Percentiles rank a stretch among this genome's conserved stretches.
phyloP scores from a whole-genome alignment of 2,888 invertebrate species.

The Xylota segnis region DNA sequence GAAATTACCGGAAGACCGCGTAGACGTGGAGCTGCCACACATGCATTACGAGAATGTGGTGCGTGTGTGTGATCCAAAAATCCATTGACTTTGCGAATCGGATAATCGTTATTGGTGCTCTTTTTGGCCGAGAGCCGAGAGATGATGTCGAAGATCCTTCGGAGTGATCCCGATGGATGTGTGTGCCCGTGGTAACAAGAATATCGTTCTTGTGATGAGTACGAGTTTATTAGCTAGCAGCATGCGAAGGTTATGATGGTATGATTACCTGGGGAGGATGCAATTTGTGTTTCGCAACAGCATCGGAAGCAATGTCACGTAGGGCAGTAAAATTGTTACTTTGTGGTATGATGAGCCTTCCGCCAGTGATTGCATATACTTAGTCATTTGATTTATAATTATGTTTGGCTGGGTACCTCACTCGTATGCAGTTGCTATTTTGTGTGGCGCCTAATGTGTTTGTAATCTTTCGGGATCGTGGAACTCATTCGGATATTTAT shows the following conservation, averaged over 20 bases:
- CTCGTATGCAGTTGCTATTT: conserved; percentile 24
- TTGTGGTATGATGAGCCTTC: conserved; percentile 43
- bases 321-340: conserved; percentile 61
- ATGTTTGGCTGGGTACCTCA: neutral
- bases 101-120: conserved; percentile 59
- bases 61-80: conserved; percentile 50
- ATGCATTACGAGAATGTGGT: no score
- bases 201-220: conserved; percentile 69
- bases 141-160: conserved; percentile 27
- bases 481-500: no score
- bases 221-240: conserved; percentile 66
- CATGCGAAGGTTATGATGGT: conserved; percentile 70
- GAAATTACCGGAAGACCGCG: conserved; percentile 74
- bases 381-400: conserved; percentile 53
- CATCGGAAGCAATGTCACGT: conserved; percentile 74
- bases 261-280: conserved; percentile 63
- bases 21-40: conserved; percentile 43
- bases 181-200: conserved; percentile 67
- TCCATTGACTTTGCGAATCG: conserved; percentile 55
- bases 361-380: conserved; percentile 1
- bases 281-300: conserved; percentile 33
- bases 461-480: no score
- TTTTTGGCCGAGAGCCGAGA: conserved; percentile 45
- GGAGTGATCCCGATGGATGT: conserved; percentile 49
- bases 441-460: conserved; percentile 49